Evolutionary conservation across 2,888 invertebrate species (phyloP).

Genomic region (Abrostola tripartita): DNA sequence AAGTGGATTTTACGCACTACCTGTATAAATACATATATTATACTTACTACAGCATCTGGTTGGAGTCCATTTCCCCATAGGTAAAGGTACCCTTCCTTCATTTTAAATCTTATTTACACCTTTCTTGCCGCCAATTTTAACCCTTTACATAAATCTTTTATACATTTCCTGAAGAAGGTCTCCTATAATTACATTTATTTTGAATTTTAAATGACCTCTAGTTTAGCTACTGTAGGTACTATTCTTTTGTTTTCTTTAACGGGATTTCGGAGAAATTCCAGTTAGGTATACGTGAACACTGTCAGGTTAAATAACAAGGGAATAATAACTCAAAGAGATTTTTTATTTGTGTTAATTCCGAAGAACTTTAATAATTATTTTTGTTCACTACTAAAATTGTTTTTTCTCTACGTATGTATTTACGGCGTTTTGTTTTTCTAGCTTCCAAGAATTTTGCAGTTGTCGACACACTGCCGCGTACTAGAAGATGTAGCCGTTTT

Average conservation of each 20-base stretch:
- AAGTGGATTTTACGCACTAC: too few species aligned
- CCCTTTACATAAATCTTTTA: conserved; percentile 27
- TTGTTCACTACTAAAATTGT: neutral
- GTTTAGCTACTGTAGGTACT: conserved; percentile 50
- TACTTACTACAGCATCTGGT: too few species aligned
- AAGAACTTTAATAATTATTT: neutral
- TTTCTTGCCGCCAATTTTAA: conserved; percentile 10
- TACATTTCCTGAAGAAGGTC: conserved; percentile 25
- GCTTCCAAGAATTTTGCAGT: neutral
- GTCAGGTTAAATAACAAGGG: conserved; percentile 33
- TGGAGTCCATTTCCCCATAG: too few species aligned
- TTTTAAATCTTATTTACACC: neutral
- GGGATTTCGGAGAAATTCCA: conserved; percentile 45
- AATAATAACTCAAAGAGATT: conserved; percentile 16
- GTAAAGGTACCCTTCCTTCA: neutral
- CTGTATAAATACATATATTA: too few species aligned
- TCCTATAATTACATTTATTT: conserved; percentile 40
- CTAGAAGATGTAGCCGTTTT: too few species aligned
- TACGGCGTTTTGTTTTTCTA: neutral
- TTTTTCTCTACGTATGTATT: conserved; percentile 14
- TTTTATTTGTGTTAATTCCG: conserved; percentile 1
- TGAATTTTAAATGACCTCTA: conserved; percentile 41
- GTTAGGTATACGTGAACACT: conserved; percentile 42
- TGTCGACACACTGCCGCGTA: too few species aligned
- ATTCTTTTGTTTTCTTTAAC: conserved; percentile 56